Conservation (phyloP, 2,888 invertebrate species). For the Bhutanitis thaidina region DNA sequence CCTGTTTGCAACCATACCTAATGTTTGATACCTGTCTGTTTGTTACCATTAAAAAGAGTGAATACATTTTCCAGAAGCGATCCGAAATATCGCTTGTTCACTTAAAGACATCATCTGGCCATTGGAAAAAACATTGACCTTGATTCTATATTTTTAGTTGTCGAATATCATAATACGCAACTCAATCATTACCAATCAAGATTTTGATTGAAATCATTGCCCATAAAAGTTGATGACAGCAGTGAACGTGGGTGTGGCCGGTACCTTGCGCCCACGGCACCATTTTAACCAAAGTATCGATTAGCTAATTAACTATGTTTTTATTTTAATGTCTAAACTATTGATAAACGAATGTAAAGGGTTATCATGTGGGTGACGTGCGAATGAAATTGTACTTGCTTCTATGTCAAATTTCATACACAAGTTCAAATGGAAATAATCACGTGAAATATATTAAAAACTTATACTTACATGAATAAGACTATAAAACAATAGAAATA, state of each 20-base stretch:
- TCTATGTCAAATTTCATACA: conserved; percentile 6
- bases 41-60: conserved; percentile 14
- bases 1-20: not conserved
- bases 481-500: too few relatives aligned
- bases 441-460: too few relatives aligned
- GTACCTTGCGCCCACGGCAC: conserved; percentile 36
- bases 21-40: conserved; percentile 7
- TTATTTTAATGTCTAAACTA: conserved; percentile 32
- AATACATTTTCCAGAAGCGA: conserved; percentile 18
- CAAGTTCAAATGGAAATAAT: not conserved
- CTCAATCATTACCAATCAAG: conserved; percentile 30
- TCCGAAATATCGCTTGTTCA: conserved; percentile 6
- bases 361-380: conserved; percentile 1
- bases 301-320: conserved; percentile 42
- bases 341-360: conserved; percentile 22
- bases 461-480: too few relatives aligned
- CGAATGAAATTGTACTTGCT: not conserved
- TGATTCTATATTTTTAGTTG: conserved; percentile 22
- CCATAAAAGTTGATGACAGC: conserved; percentile 31
- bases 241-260: conserved; percentile 35
- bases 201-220: conserved; percentile 28
- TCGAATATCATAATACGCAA: conserved; percentile 25
- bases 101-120: conserved; percentile 11
- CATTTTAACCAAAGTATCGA: conserved; percentile 39
- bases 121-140: conserved; percentile 11